Percentiles rank a stretch among this genome's conserved stretches.
phyloP scores from a whole-genome alignment of 1,140 invertebrate genomes.

The Polypedilum pembai region DNA sequence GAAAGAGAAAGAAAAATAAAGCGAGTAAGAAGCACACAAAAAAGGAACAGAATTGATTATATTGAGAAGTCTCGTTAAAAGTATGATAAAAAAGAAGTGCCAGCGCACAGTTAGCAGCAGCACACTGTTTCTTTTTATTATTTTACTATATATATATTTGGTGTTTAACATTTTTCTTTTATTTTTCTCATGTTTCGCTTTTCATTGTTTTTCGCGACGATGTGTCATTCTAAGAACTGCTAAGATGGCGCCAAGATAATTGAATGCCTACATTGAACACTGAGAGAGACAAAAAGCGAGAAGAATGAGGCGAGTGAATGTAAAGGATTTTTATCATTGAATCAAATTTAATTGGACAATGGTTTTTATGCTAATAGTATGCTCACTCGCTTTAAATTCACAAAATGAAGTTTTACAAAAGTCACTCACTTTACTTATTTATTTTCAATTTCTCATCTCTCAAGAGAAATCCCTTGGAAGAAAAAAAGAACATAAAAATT shows the following conservation, averaged over 20 bases:
- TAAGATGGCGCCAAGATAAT: conserved; percentile 16
- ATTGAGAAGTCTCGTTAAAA: conserved; percentile 18
- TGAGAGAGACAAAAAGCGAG: neutral
- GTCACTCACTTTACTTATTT: too few species aligned
- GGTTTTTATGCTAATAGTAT: conserved; percentile 16
- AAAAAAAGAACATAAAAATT: too few species aligned
- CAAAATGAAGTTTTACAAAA: neutral
- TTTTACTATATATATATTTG: conserved; percentile 15
- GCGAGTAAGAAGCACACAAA: neutral
- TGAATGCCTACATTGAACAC: neutral
- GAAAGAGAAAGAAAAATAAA: neutral
- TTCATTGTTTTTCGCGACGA: conserved; percentile 16
- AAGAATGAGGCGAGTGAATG: neutral
- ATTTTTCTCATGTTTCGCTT: conserved; percentile 18
- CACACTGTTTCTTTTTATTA: conserved; percentile 19
- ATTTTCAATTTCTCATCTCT: too few species aligned
- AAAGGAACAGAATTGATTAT: conserved; percentile 18
- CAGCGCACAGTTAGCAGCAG: conserved; percentile 9
- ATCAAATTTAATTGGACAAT: conserved; percentile 19
- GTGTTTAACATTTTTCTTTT: conserved; percentile 16
- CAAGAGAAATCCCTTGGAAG: too few species aligned
- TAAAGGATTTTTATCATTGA: conserved; percentile 13
- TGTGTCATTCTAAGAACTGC: conserved; percentile 17
- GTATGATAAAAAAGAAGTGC: conserved; percentile 12
- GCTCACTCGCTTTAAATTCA: neutral